A percentile compares a stretch with the other conserved stretches of the same genome.
These are phyloP conservation scores for Epinotia nisella DNA, from an alignment of 2,888 invertebrate genomes.

Conservation along the genomic window DNA sequence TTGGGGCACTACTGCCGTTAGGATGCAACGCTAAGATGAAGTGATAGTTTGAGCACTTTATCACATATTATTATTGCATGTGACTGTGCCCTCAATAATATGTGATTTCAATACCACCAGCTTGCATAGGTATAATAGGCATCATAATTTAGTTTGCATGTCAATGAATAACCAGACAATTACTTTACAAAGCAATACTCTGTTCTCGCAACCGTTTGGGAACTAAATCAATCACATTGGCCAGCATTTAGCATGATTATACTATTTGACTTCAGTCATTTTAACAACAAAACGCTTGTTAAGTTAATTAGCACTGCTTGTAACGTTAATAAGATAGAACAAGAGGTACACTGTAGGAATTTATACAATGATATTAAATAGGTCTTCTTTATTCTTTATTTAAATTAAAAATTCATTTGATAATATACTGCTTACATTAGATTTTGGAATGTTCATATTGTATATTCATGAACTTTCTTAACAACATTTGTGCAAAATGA, in stretches of 20 bases:
- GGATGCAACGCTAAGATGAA: too few relatives aligned
- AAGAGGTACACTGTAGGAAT: conserved; percentile 24
- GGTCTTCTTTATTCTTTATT: conserved; percentile 36
- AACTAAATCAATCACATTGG: conserved; percentile 19
- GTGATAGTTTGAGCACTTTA: too few relatives aligned
- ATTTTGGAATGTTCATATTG: neutral
- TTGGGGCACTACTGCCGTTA: too few relatives aligned
- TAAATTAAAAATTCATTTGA: neutral
- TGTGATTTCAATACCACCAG: neutral
- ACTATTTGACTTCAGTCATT: neutral
- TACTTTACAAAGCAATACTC: conserved; percentile 7
- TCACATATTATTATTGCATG: neutral
- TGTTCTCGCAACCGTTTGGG: conserved; percentile 5
- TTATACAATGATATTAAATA: conserved; percentile 23
- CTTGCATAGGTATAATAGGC: too few relatives aligned
- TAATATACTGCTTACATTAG: neutral
- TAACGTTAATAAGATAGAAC: conserved; percentile 16
- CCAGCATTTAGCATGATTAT: conserved; percentile 20
- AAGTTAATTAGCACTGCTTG: conserved; percentile 16
- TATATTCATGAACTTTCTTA: neutral
- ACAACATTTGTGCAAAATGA: neutral
- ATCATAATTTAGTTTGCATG: neutral
- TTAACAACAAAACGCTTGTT: conserved; percentile 32
- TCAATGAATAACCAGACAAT: neutral
- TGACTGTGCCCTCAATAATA: neutral